phyloP scores from a whole-genome alignment of 2,797 vertebrate genomes.

The Phrynocephalus vlangalii region DNA sequence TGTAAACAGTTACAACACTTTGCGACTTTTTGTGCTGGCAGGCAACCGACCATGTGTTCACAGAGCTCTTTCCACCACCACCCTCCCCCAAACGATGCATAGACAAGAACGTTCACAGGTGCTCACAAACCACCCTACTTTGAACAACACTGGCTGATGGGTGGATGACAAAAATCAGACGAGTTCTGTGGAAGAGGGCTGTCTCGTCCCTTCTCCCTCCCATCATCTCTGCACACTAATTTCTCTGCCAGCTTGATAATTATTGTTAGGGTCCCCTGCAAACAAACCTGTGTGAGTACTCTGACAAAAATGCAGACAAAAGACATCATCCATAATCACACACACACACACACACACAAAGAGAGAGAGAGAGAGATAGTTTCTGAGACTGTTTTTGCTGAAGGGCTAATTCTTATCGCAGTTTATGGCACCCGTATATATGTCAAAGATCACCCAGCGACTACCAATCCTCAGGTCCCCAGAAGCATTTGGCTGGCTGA shows the following conservation, averaged over 20 bases:
- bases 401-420: neutral
- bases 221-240: too few species aligned
- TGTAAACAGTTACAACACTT: neutral
- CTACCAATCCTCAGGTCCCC: too few species aligned
- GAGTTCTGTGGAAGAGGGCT: neutral
- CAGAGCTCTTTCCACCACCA: neutral
- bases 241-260: neutral
- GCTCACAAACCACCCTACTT: too few species aligned
- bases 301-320: neutral
- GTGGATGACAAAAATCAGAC: neutral
- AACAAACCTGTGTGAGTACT: neutral
- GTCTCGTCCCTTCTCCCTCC: too few species aligned
- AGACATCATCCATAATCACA: too few species aligned
- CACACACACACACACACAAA: too few species aligned
- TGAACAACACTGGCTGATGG: neutral
- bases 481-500: neutral
- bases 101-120: too few species aligned
- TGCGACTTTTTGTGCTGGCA: neutral
- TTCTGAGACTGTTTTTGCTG: too few species aligned
- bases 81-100: too few species aligned
- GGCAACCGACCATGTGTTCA: neutral
- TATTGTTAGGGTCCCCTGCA: neutral
- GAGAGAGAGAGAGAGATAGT: too few species aligned
- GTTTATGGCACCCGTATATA: neutral
- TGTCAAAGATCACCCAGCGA: neutral